Evolutionary conservation across 2,797 vertebrate species (phyloP).

Genomic region (Botia almorhae): DNA sequence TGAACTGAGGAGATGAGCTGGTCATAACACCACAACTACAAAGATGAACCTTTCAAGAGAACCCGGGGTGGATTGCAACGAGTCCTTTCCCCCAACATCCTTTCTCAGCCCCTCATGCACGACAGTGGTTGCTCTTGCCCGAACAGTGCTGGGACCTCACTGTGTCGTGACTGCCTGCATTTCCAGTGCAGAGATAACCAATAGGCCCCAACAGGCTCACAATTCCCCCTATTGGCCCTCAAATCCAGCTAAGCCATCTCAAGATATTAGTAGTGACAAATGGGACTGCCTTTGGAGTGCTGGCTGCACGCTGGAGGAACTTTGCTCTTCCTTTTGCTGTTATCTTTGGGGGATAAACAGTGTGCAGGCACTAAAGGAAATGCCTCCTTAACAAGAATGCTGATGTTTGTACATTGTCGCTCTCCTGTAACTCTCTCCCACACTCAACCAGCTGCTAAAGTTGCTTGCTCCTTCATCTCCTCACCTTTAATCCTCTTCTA

Average conservation of each 20-base stretch:
- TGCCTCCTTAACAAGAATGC: constrained; percentile 77
- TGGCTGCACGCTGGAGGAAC: constrained; percentile 59
- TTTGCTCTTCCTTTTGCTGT: constrained; percentile 49
- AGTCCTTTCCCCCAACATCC: constrained; percentile 8
- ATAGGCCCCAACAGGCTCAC: constrained; percentile 63
- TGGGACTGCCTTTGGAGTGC: constrained; percentile 62
- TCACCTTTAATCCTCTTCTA: constrained; percentile 8
- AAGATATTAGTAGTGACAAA: constrained; percentile 76
- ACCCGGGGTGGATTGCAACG: constrained; percentile 42
- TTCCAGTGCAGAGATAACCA: constrained; percentile 69
- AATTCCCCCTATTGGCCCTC: constrained; percentile 53
- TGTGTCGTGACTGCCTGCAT: constrained; percentile 74
- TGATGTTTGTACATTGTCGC: constrained; percentile 70
- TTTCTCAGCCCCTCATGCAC: constrained; percentile 34
- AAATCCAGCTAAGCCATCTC: constrained; percentile 57
- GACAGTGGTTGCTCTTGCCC: constrained; percentile 65
- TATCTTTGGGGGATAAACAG: constrained; percentile 64
- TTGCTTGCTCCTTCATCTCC: constrained; percentile 24
- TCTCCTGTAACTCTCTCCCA: constrained; percentile 52
- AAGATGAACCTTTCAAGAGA: constrained; percentile 61
- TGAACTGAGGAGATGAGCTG: constrained; percentile 65
- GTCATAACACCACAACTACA: constrained; percentile 71
- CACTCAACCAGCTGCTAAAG: constrained; percentile 35
- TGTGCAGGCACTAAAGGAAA: constrained; percentile 80
- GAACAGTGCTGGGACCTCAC: constrained; percentile 60